Base-by-base conservation (phyloP, 2,797 vertebrate genomes). In the Mormyrops boulengeri region DNA sequence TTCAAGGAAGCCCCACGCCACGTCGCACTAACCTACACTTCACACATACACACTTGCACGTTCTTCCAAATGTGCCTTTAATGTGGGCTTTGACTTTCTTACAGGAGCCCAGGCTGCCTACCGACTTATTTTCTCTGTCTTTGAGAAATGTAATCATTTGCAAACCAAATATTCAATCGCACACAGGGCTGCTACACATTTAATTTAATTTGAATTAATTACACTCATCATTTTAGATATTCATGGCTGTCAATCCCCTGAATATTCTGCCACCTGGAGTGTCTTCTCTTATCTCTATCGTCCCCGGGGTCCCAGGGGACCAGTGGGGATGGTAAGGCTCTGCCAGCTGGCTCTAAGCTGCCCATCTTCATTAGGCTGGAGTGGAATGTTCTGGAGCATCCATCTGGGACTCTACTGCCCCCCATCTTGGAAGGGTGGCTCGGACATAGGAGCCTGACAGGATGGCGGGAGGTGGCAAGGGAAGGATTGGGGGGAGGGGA, bases 171-270 rank as follows among this genome's bases (percentile, higher is more conserved):
- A 95, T 95, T 94, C 94, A 30, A n/a, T 91, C 93, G 87, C 91
- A 62, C 84, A 53, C 84, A 17, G 84, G 26, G 84, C 47, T 62
- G 93, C 94, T 92, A 91, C 91, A 95, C 95, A 94, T 97, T 96
- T 96, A 96, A 96, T 97, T 96, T 96, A 96, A 96, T 96, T 96
- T 96, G 96, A 96, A 96, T 96, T 96, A 95, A 96, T 96, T 96
- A 96, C 95, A 95, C 95, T 94, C 94, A 62, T 95, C 95, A 95
- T 95, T 96, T 97, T 96, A 96, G 96, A 96, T 97, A 97, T 97
- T 97, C 96, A 97, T 96, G 96, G 96, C 96, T 96, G 96, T 95
- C 95, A 96, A 95, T 96, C 96, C 96, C 96, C 96, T 95, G 94
- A 93, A 95, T 95, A 94, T 96, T 94, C 95, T 93, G 94, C 96